Conservation (phyloP, 2,797 vertebrate species). For the Threskiornis aethiopicus region DNA sequence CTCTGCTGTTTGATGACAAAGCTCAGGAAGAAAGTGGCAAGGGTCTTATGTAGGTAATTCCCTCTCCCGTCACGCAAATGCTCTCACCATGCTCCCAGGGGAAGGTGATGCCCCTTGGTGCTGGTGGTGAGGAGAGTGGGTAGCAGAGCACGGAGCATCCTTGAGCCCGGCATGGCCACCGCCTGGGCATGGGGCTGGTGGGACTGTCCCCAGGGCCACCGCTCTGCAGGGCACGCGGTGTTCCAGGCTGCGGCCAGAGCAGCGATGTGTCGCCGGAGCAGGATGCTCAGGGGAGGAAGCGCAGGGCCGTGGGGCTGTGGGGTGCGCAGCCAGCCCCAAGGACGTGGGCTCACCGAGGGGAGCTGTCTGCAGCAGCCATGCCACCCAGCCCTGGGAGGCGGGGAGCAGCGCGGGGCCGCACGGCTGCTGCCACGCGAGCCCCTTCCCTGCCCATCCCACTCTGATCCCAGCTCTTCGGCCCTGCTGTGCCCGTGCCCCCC, state of each 20-base stretch:
- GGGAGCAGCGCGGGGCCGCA: accelerated
- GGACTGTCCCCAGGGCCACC: background rate
- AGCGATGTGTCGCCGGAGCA: accelerated
- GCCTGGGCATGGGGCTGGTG: background rate
- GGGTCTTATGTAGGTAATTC: background rate
- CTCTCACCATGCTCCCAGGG: background rate
- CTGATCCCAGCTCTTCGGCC: background rate
- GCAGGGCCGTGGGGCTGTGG: accelerated
- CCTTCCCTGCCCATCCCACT: background rate
- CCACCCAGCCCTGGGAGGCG: background rate
- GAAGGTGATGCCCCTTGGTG: background rate
- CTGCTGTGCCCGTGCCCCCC: accelerated
- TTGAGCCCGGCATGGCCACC: background rate
- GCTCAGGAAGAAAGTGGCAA: background rate
- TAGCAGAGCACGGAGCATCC: background rate
- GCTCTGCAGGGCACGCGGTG: accelerated
- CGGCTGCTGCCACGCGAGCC: background rate
- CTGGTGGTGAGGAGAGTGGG: background rate
- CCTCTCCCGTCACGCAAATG: accelerated
- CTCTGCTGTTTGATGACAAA: background rate
- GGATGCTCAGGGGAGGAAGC: background rate
- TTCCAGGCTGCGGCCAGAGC: background rate
- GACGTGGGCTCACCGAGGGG: accelerated
- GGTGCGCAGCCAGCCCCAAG: background rate
- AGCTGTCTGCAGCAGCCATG: background rate